Base-by-base conservation (phyloP, 2,113 vertebrate genomes). In the Pelvicachromis taeniatus region DNA sequence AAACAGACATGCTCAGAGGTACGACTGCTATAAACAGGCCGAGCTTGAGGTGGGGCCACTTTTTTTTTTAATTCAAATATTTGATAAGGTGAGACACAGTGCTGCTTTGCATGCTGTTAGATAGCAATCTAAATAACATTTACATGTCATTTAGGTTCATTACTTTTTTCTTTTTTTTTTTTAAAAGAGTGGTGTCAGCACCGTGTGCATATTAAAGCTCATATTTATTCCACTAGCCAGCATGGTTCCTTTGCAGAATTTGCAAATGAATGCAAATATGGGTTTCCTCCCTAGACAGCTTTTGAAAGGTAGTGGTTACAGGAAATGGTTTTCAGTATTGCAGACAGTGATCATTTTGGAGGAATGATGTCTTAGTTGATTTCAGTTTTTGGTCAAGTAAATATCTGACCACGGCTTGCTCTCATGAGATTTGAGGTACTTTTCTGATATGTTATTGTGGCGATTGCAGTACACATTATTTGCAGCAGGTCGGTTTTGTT, bases 71-170 rank as follows among this genome's bases (percentile, higher is more conserved):
- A 86, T 87, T 85, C 88, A 92, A 88, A 90, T 90, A 93, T 93
- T 90, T 93, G 91, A 89, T 89, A 87, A 93, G 90, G 85, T 50
- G 50, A 87, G 86, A 85, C 89, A 85, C 50, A 77, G 68, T 26
- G 65, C 88, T 87, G 86, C 85, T 93, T 91, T 94, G 90, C 87
- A 93, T 91, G 87, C 52, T 84, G 84, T 95, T 94, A 91, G 87
- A 92, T 87, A 78, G 89, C 90, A 94, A 95, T 95, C 91, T 93
- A 91, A 95, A 95, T 95, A 92, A 61, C 90, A 94, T 94, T 94
- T 93, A 87, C 93, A 94, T 95, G 88, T 94, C 84, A 94, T 95
- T 94, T 94, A 90, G 75, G 88, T 87, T 89, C 87, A 89, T 94
- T 92, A 90, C 83, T 68, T 86, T 92, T 61, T 70, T 4, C 0